Percentiles rank a stretch among this genome's conserved stretches.
Conservation (phyloP, 2,888 invertebrate genomes). For the Scaptodrosophila latifasciaeformis region DNA sequence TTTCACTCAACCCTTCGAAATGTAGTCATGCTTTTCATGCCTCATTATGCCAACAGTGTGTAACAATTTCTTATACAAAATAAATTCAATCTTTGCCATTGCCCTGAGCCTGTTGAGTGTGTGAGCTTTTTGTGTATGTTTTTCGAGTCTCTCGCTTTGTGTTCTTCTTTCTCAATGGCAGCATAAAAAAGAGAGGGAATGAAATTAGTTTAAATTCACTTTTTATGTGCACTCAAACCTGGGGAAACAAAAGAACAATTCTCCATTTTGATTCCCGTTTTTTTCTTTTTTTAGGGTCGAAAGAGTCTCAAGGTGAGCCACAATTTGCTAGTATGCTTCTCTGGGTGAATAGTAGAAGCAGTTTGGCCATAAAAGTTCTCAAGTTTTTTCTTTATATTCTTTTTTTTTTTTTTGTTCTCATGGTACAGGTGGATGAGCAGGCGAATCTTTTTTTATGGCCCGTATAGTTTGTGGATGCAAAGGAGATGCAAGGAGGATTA, state of each 20-base stretch:
- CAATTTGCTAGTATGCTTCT: neutral
- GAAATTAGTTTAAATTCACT: constrained; percentile 48
- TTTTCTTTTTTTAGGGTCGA: neutral
- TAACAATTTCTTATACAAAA: constrained; percentile 36
- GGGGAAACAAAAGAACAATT: neutral
- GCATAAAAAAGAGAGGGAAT: constrained; percentile 17
- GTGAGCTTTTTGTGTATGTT: neutral
- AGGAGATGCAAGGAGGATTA: too few relatives aligned
- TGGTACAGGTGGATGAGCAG: too few relatives aligned
- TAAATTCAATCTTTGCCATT: constrained; percentile 24
- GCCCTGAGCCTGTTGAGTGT: too few relatives aligned
- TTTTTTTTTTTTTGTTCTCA: too few relatives aligned
- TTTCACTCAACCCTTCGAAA: too few relatives aligned
- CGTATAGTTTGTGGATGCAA: too few relatives aligned
- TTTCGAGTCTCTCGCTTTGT: neutral
- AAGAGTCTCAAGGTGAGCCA: neutral
- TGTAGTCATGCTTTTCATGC: constrained; percentile 37
- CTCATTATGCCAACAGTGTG: constrained; percentile 56
- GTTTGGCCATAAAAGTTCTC: neutral
- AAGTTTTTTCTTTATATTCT: too few relatives aligned
- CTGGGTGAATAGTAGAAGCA: neutral
- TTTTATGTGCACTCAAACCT: constrained; percentile 26
- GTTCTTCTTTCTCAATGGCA: neutral
- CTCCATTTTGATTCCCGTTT: neutral
- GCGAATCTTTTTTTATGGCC: too few relatives aligned